Conservation (phyloP, 2,113 vertebrate genomes). For the Ceyx cyanopectus region DNA sequence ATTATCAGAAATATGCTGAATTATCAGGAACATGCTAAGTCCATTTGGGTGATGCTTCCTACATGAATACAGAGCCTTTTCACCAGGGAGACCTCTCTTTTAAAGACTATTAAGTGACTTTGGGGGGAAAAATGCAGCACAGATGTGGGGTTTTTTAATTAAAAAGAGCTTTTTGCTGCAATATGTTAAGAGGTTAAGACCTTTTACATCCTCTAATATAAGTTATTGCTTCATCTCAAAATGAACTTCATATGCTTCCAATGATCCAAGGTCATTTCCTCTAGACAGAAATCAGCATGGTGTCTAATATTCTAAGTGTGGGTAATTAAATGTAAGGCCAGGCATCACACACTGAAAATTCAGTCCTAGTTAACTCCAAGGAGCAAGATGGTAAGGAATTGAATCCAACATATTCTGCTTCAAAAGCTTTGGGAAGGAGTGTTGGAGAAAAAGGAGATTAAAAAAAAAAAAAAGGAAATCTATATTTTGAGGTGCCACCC, state of each 20-base stretch:
- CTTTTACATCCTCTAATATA: conserved; percentile 68
- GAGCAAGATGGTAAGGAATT: conserved; percentile 18
- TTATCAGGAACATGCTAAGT: not conserved
- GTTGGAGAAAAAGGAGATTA: conserved; percentile 38
- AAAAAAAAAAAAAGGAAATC: not conserved
- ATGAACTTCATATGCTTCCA: conserved; percentile 67
- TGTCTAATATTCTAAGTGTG: conserved; percentile 42
- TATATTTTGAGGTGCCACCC: not conserved
- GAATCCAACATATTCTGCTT: conserved; percentile 23
- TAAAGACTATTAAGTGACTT: conserved; percentile 21
- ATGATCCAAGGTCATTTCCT: conserved; percentile 68
- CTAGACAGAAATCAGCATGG: conserved; percentile 71
- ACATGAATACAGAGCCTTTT: not conserved
- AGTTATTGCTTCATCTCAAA: conserved; percentile 57
- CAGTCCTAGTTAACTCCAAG: conserved; percentile 37
- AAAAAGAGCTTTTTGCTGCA: conserved; percentile 36
- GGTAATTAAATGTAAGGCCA: conserved; percentile 56
- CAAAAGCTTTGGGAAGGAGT: conserved; percentile 26
- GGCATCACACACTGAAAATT: conserved; percentile 22
- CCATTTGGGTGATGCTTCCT: not conserved
- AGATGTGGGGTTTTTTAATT: conserved; percentile 56
- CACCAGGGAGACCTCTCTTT: conserved; percentile 9
- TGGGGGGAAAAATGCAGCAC: conserved; percentile 37
- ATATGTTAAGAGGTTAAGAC: conserved; percentile 64
- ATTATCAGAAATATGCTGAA: not conserved